These are phyloP conservation scores for Drosophila trapezifrons DNA, from an alignment of 1,140 invertebrate species.

Conservation along the genomic window DNA sequence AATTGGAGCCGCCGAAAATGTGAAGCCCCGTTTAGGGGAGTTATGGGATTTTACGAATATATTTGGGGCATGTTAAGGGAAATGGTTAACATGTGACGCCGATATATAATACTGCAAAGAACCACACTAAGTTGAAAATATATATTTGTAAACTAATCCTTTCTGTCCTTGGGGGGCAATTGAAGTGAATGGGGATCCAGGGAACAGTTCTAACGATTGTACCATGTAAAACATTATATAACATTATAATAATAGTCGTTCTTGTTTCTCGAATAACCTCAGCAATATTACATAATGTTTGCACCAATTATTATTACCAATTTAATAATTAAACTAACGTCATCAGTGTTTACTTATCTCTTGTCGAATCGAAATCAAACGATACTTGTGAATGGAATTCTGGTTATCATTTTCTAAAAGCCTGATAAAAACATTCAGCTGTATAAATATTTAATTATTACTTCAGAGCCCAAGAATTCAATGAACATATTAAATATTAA, in stretches of 20 bases:
- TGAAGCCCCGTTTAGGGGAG: constrained; percentile 19
- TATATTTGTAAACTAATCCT: constrained; percentile 1
- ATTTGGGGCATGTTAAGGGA: constrained; percentile 28
- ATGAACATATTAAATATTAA: not conserved
- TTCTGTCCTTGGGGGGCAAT: constrained; percentile 1
- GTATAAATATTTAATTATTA: not conserved
- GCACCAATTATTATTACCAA: not conserved
- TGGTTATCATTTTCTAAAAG: not conserved
- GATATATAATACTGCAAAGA: constrained; percentile 11
- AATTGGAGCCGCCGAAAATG: constrained; percentile 40
- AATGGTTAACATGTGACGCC: constrained; percentile 55
- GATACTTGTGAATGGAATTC: not conserved
- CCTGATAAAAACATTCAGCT: not conserved
- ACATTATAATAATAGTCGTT: not conserved
- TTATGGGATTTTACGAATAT: constrained; percentile 10
- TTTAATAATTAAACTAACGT: not conserved
- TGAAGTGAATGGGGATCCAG: too few species aligned
- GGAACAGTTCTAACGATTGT: constrained; percentile 1
- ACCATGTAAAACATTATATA: not conserved
- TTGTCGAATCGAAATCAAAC: not conserved
- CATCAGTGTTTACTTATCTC: not conserved
- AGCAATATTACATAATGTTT: not conserved
- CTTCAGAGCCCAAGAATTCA: not conserved
- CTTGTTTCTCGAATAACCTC: not conserved
- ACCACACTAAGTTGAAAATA: constrained; percentile 11